Conservation (phyloP, 2,797 vertebrate genomes). For the Gobio occitaniae region DNA sequence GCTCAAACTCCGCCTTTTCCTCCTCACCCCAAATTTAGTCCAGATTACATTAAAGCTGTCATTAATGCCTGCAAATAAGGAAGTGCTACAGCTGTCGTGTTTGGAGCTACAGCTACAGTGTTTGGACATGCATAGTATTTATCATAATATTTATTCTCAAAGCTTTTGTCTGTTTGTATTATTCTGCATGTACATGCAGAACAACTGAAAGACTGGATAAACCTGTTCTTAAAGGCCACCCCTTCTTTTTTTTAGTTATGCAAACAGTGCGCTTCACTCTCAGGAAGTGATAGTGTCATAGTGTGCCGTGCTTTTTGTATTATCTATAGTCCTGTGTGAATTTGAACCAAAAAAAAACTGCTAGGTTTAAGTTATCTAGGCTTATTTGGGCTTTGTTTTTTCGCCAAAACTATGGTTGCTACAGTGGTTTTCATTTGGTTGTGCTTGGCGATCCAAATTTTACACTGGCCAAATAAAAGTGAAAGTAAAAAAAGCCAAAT, state of each 20-base stretch:
- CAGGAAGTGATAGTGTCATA: not conserved
- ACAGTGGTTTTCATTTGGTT: not conserved
- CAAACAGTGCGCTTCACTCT: not conserved
- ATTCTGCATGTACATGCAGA: not conserved
- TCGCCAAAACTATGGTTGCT: not conserved
- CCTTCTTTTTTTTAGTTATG: not conserved
- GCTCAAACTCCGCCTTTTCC: constrained; percentile 40
- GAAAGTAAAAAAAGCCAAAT: not conserved
- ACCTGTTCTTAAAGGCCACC: not conserved
- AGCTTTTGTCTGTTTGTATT: not conserved
- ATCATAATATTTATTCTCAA: not conserved
- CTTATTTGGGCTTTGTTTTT: not conserved
- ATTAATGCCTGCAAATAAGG: constrained; percentile 6
- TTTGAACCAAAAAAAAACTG: too few species aligned
- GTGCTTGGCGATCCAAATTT: not conserved
- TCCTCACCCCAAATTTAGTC: constrained; percentile 31
- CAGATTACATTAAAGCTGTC: constrained; percentile 22
- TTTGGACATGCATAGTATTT: constrained; percentile 10
- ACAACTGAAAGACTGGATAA: not conserved
- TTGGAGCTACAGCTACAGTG: not conserved
- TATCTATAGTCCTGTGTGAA: not conserved
- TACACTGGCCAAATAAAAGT: not conserved
- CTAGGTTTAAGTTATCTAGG: not conserved
- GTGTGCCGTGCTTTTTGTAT: not conserved
- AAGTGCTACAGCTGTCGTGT: constrained; percentile 5